phyloP scores from a whole-genome alignment of 2,888 invertebrate species.

The Catonia carolina region DNA sequence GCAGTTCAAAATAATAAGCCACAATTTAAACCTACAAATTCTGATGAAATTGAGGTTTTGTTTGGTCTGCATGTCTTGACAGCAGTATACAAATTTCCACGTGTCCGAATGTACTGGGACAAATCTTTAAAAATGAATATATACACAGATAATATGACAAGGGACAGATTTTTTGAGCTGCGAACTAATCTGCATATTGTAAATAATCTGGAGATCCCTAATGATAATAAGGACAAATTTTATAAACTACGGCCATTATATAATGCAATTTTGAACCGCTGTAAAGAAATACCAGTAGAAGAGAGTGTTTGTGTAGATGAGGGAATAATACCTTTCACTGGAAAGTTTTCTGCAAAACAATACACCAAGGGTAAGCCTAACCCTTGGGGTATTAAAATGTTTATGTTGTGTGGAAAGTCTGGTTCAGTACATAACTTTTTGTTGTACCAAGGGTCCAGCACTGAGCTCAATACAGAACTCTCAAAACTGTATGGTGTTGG shows the following conservation, averaged over 20 bases:
- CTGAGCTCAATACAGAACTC: background rate
- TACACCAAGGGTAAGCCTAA: conserved; percentile 7
- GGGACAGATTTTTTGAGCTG: conserved; percentile 16
- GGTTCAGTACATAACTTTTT: background rate
- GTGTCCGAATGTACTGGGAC: conserved; percentile 11
- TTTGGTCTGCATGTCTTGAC: conserved; percentile 10
- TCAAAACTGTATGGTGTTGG: background rate
- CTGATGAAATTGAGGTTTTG: conserved; percentile 7
- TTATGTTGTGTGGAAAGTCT: conserved; percentile 3
- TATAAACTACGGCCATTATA: conserved; percentile 14
- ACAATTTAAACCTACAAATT: conserved; percentile 7
- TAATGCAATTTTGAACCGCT: conserved; percentile 8
- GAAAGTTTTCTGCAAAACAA: conserved; percentile 16
- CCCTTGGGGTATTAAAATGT: conserved; percentile 13
- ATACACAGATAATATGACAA: conserved; percentile 8
- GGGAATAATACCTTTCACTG: conserved; percentile 16
- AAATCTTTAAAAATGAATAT: background rate
- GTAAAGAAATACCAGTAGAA: conserved; percentile 8
- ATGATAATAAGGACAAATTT: conserved; percentile 14
- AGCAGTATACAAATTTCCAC: background rate
- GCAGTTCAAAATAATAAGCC: conserved; percentile 11
- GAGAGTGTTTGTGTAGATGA: conserved; percentile 15
- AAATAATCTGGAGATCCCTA: conserved; percentile 19
- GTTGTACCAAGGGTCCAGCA: background rate
- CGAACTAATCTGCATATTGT: conserved; percentile 11